Conservation (phyloP, 2,113 vertebrate species). For the Potamarius usumacintae region DNA sequence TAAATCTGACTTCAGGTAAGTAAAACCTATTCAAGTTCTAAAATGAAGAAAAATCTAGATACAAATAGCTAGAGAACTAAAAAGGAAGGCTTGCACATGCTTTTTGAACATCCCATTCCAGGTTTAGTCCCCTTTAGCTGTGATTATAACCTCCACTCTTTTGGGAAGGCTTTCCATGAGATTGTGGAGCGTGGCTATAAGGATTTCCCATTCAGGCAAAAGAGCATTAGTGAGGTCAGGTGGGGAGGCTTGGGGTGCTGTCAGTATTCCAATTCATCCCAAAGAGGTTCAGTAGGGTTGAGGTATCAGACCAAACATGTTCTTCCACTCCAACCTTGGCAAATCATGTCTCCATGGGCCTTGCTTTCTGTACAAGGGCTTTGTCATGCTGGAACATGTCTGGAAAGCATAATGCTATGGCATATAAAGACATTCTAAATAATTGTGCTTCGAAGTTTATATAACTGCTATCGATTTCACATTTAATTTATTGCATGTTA, state of each 20-base stretch:
- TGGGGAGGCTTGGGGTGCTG: not conserved
- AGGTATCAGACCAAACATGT: not conserved
- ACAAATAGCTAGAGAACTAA: not conserved
- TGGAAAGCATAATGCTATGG: not conserved
- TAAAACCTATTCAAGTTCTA: not conserved
- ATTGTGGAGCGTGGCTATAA: not conserved
- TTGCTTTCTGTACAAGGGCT: not conserved
- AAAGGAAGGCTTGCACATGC: not conserved
- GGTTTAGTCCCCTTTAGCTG: not conserved
- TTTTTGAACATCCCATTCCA: not conserved
- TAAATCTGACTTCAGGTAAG: not conserved
- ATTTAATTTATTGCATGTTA: no score
- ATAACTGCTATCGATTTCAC: no score
- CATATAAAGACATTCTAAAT: not conserved
- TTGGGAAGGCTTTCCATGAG: not conserved
- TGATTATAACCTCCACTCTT: not conserved
- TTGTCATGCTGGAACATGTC: no score
- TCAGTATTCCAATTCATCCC: no score
- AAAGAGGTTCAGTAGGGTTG: not conserved
- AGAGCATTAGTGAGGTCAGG: not conserved
- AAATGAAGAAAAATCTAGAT: no score
- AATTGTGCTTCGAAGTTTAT: not conserved
- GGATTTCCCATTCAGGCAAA: not conserved
- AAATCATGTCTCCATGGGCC: not conserved
- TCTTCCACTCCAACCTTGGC: not conserved